These are phyloP conservation scores for Dyspetes luteomarginatus DNA, from an alignment of 2,888 invertebrate genomes.

Conservation along the genomic window DNA sequence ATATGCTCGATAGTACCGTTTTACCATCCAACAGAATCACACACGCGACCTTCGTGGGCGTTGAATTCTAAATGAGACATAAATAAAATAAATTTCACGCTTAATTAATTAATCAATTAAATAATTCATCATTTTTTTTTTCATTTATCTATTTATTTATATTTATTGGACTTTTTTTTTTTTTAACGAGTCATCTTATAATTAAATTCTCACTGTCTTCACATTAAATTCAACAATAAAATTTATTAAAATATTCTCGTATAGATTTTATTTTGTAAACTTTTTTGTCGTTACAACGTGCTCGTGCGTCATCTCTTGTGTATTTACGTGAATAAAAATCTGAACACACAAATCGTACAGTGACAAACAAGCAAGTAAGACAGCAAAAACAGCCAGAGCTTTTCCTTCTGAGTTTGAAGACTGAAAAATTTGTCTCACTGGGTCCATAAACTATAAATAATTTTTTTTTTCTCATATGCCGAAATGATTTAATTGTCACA, in stretches of 20 bases:
- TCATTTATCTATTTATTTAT: too few species aligned
- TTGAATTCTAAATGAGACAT: conserved; percentile 9
- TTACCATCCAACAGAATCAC: conserved; percentile 38
- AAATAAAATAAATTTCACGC: not conserved
- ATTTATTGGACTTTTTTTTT: too few species aligned
- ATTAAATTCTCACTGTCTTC: too few species aligned
- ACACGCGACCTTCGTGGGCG: conserved; percentile 54
- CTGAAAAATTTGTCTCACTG: too few species aligned
- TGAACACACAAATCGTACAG: conserved; percentile 39
- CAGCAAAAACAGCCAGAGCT: too few species aligned
- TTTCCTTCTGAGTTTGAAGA: too few species aligned
- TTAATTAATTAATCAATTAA: not conserved
- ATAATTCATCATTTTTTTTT: too few species aligned
- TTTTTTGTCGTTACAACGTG: not conserved
- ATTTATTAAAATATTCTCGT: not conserved
- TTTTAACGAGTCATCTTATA: not conserved
- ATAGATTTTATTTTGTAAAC: not conserved
- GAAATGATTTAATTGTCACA: not conserved
- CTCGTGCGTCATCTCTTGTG: conserved; percentile 41
- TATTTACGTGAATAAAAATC: not conserved
- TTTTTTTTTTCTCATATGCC: too few species aligned
- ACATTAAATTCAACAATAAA: too few species aligned
- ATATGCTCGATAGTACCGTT: not conserved
- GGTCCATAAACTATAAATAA: too few species aligned
- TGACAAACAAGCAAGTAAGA: conserved; percentile 4